Evolutionary conservation across 1,140 invertebrate genomes (phyloP), one percentile per base, ranked within the genome.

Genomic region (Eupeodes corollae): DNA sequence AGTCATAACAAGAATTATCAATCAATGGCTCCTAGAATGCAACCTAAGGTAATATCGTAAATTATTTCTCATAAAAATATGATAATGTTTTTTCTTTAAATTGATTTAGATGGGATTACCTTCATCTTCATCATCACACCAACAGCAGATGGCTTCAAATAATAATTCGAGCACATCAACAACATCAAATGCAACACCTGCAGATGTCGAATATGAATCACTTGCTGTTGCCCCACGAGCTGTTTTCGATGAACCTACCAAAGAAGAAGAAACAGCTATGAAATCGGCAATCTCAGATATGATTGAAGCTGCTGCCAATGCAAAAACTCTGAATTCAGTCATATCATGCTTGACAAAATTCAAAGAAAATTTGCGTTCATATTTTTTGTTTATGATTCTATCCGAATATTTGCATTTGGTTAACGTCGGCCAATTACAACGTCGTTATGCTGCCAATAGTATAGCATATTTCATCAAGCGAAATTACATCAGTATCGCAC

Each of bases 341-440:
- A 44, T 57, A 18, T 30, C 50, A 32, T 60, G 62, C 39, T 54
- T 65, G 1, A 56, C 56, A 2, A 52, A 52, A 26, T 49, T 66
- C 46, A 44, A 52, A 11, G 57, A 66, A 21, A 35, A 42, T 34
- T 49, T 56, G 14, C 57, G 57, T 10, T 59, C 60, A 43, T 56
- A 55, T 10, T 55, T 67, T 10, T 42, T 67, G 16, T 67, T 54
- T 48, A 62, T 63, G 33, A 56, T 65, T 48, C 46, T 67, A 43
- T 58, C 55, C 35, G 54, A 62, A 32, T 65, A 66, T 55, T 62
- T 67, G 53, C 65, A 67, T 63, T 61, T 74, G 49, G 59, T 68
- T 47, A 55, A 70, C 56, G 65, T 70, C 12, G 57, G 56, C 13
- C 59, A 62, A 46, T 52, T 59, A 26, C 57, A 68, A 46, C 52